Evolutionary conservation across 2,888 invertebrate genomes (phyloP), one percentile per base, ranked within the genome.

Genomic region (Lasioglossum leucozonium): DNA sequence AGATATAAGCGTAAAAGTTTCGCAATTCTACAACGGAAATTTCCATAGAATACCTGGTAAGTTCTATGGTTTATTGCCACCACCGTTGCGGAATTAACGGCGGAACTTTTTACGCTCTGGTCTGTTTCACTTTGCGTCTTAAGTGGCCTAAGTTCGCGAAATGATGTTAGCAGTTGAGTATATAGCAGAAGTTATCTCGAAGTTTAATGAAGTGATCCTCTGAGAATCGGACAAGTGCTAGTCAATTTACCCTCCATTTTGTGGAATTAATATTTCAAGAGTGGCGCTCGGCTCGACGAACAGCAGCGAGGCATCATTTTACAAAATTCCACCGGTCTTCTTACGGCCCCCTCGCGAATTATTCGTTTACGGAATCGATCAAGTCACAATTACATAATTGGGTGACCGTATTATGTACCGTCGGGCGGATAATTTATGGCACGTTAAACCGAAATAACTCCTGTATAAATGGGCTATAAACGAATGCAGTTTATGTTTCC

Each of bases 201-300:
- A 62, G 26, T 75, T 44, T 58, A 75, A 62, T 26, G 62, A 42
- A 62, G 58, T 30, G 30, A 22, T 55, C 30, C 37, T 26, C n/a
- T 8, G 22, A 34, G 55, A 65, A 55, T 37, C 55, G 37, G 3
- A 34, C 18, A 42, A 34, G 51, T 22, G n/a, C 18, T 73, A 4
- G 55, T 55, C 55, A 40, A 73, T 73, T 18, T 73, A 55, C 26
- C 42, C 40, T 42, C 13, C 42, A 26, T 42, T 71, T 42, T 71
- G 42, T 13, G 26, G 42, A 42, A 71, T 42, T 71, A 71, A 42
- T 42, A 8, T 51, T 55, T 40, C 37, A 74, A 72, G 34, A 5
- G 6, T 73, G n/a, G n/a, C 37, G 18, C 16, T 26, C n/a, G 40
- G 69, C 22, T 34, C 67, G 67, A 10, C 1, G 67, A 67, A 37